Base-by-base conservation (phyloP, 2,797 vertebrate species). In the Poeciliopsis presidionis region DNA sequence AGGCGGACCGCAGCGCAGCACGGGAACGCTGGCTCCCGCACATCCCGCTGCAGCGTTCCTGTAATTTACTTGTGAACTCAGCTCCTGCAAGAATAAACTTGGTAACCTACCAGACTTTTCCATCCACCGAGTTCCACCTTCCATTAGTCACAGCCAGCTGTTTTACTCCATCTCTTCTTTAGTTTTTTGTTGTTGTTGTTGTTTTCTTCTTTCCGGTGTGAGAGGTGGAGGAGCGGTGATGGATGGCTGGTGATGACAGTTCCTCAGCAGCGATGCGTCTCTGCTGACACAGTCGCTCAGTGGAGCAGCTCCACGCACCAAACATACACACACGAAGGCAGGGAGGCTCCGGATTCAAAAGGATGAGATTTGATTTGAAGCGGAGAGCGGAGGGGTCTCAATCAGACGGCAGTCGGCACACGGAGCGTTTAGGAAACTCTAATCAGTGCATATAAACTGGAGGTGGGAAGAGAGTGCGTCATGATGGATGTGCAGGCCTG, bases 231-330 rank as follows among this genome's bases (percentile, higher is more conserved):
- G 74, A 75, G 76, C 20, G 47, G 33, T 81, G 90, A 89, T 86
- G 87, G 86, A 90, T 88, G 84, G 77, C 76, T 73, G 74, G 73
- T 72, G 81, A 73, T 81, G 86, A 80, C 87, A 76, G 78, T 79
- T 74, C 46, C 80, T 85, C 80, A 73, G 79, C 79, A 76, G 76
- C 63, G 80, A 80, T 69, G 81, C 16, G 13, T 76, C 77, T 86
- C 83, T 39, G 74, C 83, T 79, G 81, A 85, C 85, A 78, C 67
- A 45, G 74, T 77, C 81, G 72, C 72, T 85, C 87, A 90, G 85
- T 89, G 83, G 81, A 87, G 70, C 84, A 49, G 83, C 83, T 85
- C 78, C 80, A 43, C 63, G 36, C 63, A 67, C 5, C 41, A 45
- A 45, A 46, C 67, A 16, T 46, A 46, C n/a, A 8, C 28, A 28